Percentiles rank a stretch among this genome's conserved stretches.
Evolutionary conservation across 2,888 invertebrate genomes (phyloP).

Genomic region (Drosophila setosimentum): DNA sequence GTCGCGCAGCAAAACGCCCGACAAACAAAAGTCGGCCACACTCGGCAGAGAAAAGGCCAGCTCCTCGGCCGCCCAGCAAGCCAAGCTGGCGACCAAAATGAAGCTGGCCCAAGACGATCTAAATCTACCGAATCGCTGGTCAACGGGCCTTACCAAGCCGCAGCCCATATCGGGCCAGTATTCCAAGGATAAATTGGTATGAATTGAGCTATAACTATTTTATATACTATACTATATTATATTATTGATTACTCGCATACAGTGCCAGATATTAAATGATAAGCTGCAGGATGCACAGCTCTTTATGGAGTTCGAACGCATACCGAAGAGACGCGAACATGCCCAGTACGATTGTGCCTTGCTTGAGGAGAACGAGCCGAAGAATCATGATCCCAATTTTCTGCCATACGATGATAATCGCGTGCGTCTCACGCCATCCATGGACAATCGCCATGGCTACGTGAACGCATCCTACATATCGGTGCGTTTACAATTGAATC

Average conservation of each 20-base stretch:
- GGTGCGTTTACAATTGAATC: slow-evolving; percentile 85
- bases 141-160: slow-evolving; percentile 89
- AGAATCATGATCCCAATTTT: slow-evolving; percentile 87
- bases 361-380: slow-evolving; percentile 88
- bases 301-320: slow-evolving; percentile 94
- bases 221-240: not conserved
- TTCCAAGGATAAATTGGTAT: slow-evolving; percentile 92
- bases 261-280: slow-evolving; percentile 89
- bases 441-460: slow-evolving; percentile 94
- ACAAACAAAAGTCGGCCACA: slow-evolving; percentile 88
- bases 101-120: slow-evolving; percentile 84
- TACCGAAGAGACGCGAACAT: slow-evolving; percentile 90
- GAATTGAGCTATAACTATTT: slow-evolving; percentile 39
- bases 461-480: slow-evolving; percentile 97
- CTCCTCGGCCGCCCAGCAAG: slow-evolving; percentile 70
- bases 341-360: slow-evolving; percentile 91
- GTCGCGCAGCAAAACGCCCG: slow-evolving; percentile 87
- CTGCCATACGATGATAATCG: slow-evolving; percentile 96
- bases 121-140: slow-evolving; percentile 89
- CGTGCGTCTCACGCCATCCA: slow-evolving; percentile 92
- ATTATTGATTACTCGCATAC: slow-evolving; percentile 26
- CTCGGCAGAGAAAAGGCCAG: slow-evolving; percentile 88
- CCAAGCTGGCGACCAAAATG: slow-evolving; percentile 80
- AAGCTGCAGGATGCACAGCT: slow-evolving; percentile 91
- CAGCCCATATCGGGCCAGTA: slow-evolving; percentile 91